Evolutionary conservation across 2,888 invertebrate species (phyloP).

Genomic region (Euplexia lucipara): DNA sequence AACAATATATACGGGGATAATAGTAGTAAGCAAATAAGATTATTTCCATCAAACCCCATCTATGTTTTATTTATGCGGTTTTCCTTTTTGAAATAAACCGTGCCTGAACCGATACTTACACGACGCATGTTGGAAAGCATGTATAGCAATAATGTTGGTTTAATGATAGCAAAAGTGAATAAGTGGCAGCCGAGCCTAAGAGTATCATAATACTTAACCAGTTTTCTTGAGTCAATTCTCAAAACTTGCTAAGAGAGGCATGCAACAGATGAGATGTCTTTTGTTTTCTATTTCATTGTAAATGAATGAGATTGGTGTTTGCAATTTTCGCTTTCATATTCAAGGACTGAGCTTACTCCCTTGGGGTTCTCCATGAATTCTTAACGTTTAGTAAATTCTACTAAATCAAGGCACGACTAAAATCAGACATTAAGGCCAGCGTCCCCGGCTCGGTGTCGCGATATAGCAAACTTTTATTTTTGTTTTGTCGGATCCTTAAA

Average conservation of each 20-base stretch:
- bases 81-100: slow-evolving; percentile 44
- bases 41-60: slow-evolving; percentile 46
- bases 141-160: slow-evolving; percentile 37
- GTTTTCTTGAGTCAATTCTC: slow-evolving; percentile 30
- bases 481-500: slow-evolving; percentile 87
- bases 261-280: slow-evolving; percentile 35
- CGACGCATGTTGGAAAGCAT: slow-evolving; percentile 34
- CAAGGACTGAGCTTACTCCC: slow-evolving; percentile 7
- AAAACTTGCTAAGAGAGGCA: slow-evolving; percentile 19
- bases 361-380: slow-evolving; percentile 27
- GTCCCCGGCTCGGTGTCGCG: slow-evolving; percentile 82
- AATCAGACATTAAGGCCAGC: slow-evolving; percentile 79
- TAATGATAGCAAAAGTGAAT: slow-evolving; percentile 50
- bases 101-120: slow-evolving; percentile 24
- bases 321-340: slow-evolving; percentile 18
- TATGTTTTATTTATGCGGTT: slow-evolving; percentile 44
- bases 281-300: slow-evolving; percentile 38
- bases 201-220: slow-evolving; percentile 38
- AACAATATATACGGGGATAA: slow-evolving; percentile 43
- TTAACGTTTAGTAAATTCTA: slow-evolving; percentile 63
- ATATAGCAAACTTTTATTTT: slow-evolving; percentile 84
- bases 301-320: slow-evolving; percentile 11
- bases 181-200: slow-evolving; percentile 26
- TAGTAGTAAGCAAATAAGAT: slow-evolving; percentile 43
- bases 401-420: slow-evolving; percentile 70